Base-by-base conservation (phyloP, 2,888 invertebrate species). In the Cynaeus angustus region DNA sequence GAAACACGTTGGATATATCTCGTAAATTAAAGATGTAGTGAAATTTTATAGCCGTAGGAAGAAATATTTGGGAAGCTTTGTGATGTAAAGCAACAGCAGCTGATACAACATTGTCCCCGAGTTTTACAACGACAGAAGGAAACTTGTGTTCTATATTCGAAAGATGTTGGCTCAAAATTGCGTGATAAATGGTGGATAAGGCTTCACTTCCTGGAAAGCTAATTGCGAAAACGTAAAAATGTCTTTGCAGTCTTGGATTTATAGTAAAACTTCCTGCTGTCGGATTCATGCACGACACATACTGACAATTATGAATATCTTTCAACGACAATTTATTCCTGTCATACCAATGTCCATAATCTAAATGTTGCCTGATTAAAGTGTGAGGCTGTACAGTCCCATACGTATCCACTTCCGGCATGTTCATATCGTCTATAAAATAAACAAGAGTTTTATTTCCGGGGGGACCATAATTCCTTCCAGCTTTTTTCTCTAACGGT, bases 331-430 rank as follows among this genome's bases (percentile, higher is more conserved):
- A 86, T 81, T 95, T 95, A 43, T 92, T 92, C 37, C 98, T 88
- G 82, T 98, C 96, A 82, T 95, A 94, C 98, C 98, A 98, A 84
- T 98, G 98, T 55, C 92, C 92, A 82, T 98, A 98, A 84, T 98
- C 98, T 80, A 98, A 87, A 86, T 98, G 97, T 82, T 98, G 98
- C 0, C 98, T 88, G 75, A 98, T 97, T 62, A 98, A 86, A 0
- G 98, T 98, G 82, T 98, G 98, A 0, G 98, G 98, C 83, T 97
- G 97, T 0, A 98, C 98, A 0, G 98, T 98, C 6, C 97, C 97
- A 80, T 98, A 98, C 33, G 89, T 83, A 82, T 93, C 93, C 37
- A 91, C 91, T 88, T 97, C 97, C 0, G 98, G 98, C 97, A 98
- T 98, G 82, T 98, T 98, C 93, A 98, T 93, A 80, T 98, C 98